Base-by-base conservation (phyloP, 2,888 invertebrate genomes). In the Aleiodes leptofemur region DNA sequence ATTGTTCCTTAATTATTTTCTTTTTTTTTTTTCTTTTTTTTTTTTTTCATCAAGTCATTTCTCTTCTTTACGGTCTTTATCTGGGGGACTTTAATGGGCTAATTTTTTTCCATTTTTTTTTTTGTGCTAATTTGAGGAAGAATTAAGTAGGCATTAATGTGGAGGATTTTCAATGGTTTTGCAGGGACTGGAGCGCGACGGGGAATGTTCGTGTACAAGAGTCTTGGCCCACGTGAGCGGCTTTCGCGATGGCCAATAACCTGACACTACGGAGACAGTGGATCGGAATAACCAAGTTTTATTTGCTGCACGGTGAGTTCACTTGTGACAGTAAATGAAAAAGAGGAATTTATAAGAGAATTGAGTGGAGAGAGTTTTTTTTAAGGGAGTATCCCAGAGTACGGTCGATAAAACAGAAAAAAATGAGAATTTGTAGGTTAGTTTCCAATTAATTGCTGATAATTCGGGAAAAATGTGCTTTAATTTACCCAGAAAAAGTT, bases 211-310 rank as follows among this genome's bases (percentile, higher is more conserved):
- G 89, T 84, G 88, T 88, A 82, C 89, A 88, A 86, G 89, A 89
- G 82, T 89, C 89, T 82, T 89, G 89, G 89, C 87, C 89, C 78
- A 89, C 89, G 89, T 89, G 89, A 89, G 87, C 88, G 82, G 82
- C 84, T 84, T 84, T 83, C 81, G 82, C 81, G 80, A 85, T 84
- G 84, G 83, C 83, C 81, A 84, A 85, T 76, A 75, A 74, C 70
- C 81, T 85, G 86, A 84, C 83, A 85, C 85, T 83, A 80, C 87
- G 84, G 83, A 82, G 83, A 82, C 84, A 81, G 83, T 85, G 86
- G 86, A 86, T 87, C 87, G 83, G 82, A 83, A 83, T 85, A 85
- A 83, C 86, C 86, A 84, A 84, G 84, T 83, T 85, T 87, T 83
- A 85, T 84, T 85, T 86, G 86, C 84, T 84, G 83, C 82, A 86